Conservation (phyloP, 2,113 vertebrate genomes). For the Gorilla gorilla region DNA sequence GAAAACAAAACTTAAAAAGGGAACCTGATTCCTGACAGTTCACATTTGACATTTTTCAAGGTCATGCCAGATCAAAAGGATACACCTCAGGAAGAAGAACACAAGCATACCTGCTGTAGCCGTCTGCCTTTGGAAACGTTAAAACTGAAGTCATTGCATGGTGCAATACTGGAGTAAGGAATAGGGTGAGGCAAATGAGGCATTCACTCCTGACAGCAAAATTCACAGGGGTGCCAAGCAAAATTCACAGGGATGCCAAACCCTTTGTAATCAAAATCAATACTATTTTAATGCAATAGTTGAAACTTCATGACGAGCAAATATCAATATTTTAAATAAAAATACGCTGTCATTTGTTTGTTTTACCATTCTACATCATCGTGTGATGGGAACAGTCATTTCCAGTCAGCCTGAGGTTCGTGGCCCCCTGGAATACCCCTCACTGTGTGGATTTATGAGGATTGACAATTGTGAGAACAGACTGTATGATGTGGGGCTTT, state of each 20-base stretch:
- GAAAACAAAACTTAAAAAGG: constrained; percentile 33
- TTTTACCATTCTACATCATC: not conserved
- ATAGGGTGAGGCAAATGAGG: not conserved
- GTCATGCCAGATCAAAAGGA: not conserved
- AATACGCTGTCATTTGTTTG: not conserved
- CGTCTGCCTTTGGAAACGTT: not conserved
- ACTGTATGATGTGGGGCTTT: not conserved
- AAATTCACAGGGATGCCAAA: not conserved
- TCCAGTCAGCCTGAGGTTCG: not conserved
- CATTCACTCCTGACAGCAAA: not conserved
- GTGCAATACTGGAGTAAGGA: not conserved
- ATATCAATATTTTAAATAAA: not conserved
- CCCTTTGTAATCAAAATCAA: not conserved
- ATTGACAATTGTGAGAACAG: not conserved
- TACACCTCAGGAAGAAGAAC: not conserved
- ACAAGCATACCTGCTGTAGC: accelerated
- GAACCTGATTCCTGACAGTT: constrained; percentile 42
- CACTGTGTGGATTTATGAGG: not conserved
- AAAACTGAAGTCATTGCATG: not conserved
- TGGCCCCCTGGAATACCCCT: not conserved
- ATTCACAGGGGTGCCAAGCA: not conserved
- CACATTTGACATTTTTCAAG: constrained; percentile 36
- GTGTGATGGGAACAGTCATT: not conserved
- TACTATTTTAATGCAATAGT: not conserved
- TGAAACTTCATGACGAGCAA: not conserved